Evolutionary conservation across 2,113 vertebrate species (phyloP).

Genomic region (Xenotilapia caudafasciata): DNA sequence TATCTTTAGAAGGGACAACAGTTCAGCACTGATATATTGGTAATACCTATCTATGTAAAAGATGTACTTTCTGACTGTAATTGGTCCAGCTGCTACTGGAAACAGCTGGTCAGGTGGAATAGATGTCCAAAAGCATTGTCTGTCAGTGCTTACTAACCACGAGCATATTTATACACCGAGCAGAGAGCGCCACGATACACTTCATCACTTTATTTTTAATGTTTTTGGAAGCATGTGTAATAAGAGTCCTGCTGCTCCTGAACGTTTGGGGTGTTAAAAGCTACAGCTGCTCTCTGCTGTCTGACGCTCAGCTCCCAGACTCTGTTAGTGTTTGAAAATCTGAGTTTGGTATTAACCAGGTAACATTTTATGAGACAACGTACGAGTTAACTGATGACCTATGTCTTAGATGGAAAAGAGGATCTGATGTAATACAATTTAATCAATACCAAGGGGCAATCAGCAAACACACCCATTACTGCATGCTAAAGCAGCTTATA

Average conservation of each 20-base stretch:
- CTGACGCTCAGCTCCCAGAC: not conserved
- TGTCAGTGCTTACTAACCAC: not conserved
- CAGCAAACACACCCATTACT: not conserved
- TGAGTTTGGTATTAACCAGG: not conserved
- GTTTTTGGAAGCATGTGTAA: not conserved
- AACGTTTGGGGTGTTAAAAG: not conserved
- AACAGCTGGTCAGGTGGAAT: not conserved
- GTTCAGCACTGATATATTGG: not conserved
- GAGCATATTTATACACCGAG: not conserved
- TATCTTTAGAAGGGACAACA: not conserved
- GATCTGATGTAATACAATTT: not conserved
- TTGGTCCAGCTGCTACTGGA: not conserved
- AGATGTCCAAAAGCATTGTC: not conserved
- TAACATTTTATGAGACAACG: not conserved
- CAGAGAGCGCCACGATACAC: not conserved
- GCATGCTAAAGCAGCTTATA: not conserved
- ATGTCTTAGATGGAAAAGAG: not conserved
- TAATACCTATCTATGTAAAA: not conserved
- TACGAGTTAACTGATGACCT: not conserved
- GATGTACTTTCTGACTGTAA: not conserved
- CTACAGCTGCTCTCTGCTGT: not conserved
- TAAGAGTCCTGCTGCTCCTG: not conserved
- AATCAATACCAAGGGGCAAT: not conserved
- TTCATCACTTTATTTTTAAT: not conserved
- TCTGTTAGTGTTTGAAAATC: not conserved